Conservation (phyloP, 2,888 invertebrate genomes). For the Pediacus dermestoides region DNA sequence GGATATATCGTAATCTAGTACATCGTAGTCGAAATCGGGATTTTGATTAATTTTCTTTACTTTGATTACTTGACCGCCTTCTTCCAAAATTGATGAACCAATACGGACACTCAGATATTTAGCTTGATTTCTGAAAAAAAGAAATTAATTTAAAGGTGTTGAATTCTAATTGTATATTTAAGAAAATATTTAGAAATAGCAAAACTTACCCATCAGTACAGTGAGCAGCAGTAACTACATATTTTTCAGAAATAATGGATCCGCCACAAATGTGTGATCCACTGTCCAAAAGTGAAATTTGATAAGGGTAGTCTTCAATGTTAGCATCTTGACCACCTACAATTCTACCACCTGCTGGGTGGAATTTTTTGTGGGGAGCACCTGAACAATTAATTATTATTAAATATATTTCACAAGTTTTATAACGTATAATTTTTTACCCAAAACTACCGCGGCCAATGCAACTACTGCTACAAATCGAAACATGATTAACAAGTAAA, state of each 20-base stretch:
- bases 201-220: conserved; percentile 28
- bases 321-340: conserved; percentile 22
- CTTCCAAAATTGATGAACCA: conserved; percentile 15
- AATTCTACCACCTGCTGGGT: conserved; percentile 13
- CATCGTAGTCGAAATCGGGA: conserved; percentile 13
- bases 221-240: conserved; percentile 35
- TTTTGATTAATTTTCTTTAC: conserved; percentile 19
- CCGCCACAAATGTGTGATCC: conserved; percentile 26
- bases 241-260: conserved; percentile 18
- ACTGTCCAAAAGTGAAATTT: conserved; percentile 16
- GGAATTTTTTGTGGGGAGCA: neutral
- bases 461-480: no score
- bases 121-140: conserved; percentile 8
- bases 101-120: conserved; percentile 13
- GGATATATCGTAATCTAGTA: conserved; percentile 24
- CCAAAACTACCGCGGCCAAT: no score
- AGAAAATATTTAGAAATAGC: neutral
- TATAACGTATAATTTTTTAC: no score
- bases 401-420: no score
- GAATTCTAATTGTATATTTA: neutral
- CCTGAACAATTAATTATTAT: no score
- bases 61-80: conserved; percentile 17
- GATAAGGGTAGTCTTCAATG: conserved; percentile 25
- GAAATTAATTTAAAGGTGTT: neutral
- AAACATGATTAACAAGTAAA: no score